A percentile compares a stretch with the other conserved stretches of the same genome.
These are phyloP conservation scores for Tachina fera DNA, from an alignment of 2,888 invertebrate genomes.

Conservation along the genomic window DNA sequence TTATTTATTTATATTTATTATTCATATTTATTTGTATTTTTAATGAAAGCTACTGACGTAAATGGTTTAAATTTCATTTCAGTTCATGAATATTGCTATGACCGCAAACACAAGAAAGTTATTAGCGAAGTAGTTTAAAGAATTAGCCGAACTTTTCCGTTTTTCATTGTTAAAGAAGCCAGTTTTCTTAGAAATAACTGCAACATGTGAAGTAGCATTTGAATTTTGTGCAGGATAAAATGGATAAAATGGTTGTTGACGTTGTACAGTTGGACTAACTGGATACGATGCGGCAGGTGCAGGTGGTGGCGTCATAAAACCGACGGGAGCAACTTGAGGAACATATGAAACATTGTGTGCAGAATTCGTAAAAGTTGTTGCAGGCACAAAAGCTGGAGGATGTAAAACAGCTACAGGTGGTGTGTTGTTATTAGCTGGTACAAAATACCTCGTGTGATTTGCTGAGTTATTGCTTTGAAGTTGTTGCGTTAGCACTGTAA, in stretches of 20 bases:
- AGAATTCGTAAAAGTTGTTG: slow-evolving; percentile 3
- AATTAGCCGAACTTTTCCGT: slow-evolving; percentile 37
- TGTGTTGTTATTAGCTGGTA: neutral
- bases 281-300: slow-evolving; percentile 7
- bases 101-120: slow-evolving; percentile 17
- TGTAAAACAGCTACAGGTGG: neutral
- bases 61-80: neutral
- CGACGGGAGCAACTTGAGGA: neutral
- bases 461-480: neutral
- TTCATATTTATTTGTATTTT: neutral
- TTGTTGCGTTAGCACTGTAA: slow-evolving; percentile 13
- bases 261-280: neutral
- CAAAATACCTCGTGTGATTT: neutral
- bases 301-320: slow-evolving; percentile 7
- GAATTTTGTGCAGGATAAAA: neutral
- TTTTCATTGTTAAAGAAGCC: slow-evolving; percentile 29
- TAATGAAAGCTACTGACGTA: neutral
- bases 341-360: slow-evolving; percentile 12
- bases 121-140: slow-evolving; percentile 22
- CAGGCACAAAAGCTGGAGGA: neutral
- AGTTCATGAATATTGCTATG: slow-evolving; percentile 4
- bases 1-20: neutral
- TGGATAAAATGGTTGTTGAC: slow-evolving; percentile 6
- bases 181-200: slow-evolving; percentile 48
- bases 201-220: slow-evolving; percentile 42